Evolutionary conservation across 2,797 vertebrate species (phyloP), one percentile per base, ranked within the genome.

Genomic region (Percopsis omiscomaycus): DNA sequence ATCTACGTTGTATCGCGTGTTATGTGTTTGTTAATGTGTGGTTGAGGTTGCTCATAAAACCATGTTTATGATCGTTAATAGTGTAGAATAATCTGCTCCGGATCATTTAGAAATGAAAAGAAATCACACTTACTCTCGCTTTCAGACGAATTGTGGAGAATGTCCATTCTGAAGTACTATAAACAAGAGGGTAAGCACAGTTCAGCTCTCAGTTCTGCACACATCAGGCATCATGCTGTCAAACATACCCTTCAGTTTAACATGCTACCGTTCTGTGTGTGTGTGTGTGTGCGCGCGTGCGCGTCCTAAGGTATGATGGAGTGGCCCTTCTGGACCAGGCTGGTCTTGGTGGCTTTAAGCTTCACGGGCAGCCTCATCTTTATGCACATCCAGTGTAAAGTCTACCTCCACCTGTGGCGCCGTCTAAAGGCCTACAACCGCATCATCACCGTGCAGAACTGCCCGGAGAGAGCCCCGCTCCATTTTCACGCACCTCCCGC

Each of bases 281-380:
- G 27, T 68, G 11, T 63, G 58, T 55, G 16, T 42, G 51, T 29
- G 0, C n/a, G 15, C 32, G 61, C 45, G 49, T 48, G 49, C 15
- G 5, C 78, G 51, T 56, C 47, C 69, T 49, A 87, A 98, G 97
- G 94, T 82, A 91, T 96, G 71, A 92, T 99, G 22, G 95, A 98
- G 82, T 98, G 96, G 97, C 96, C 97, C 0, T 99, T 98, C 90
- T 99, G 97, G 98, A 98, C 95, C 83, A 99, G 99, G 85, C 89
- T 99, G 30, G 94, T 95, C 0, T 94, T 99, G 80, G 97, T 99
- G 84, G 95, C 93, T 72, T 94, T 97, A 27, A 94, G 95, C 76
- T 94, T 96, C 85, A 94, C 93, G 0, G 95, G 96, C 0, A 96
- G 96, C 64, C 92, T 98, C 44, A 93, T 98, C 90, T 99, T 99